Evolutionary conservation across 2,113 vertebrate species (phyloP), one percentile per base, ranked within the genome.

Genomic region (Thunnus thynnus): DNA sequence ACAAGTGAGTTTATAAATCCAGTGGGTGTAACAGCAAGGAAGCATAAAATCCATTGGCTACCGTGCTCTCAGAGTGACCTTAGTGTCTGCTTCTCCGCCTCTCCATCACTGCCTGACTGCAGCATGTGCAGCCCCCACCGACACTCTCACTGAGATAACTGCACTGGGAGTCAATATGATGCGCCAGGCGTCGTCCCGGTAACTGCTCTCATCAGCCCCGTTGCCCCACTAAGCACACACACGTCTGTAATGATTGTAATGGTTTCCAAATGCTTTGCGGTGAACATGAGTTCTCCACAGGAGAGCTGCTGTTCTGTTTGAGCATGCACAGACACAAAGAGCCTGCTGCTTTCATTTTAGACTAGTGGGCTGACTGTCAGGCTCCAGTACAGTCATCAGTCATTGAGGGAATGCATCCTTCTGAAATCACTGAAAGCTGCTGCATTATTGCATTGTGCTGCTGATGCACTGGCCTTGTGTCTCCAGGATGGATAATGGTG

Each of bases 241-340:
- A 67, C 76, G 63, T 80, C 81, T 44, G 86, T 78, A 89, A 90
- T 91, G 86, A 90, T 89, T 86, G 82, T 87, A 89, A 92, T 85
- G 77, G 76, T 57, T 82, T 87, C 67, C 84, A 79, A 87, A 86
- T 61, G 72, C 76, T 62, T 82, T 73, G 71, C 50, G n/a, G 72
- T 72, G 76, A 91, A 81, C 88, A 90, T 6, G 36, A 58, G 63
- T 63, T 73, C 83, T 62, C 82, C 16, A n/a, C 74, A 14, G 89
- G 87, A 83, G 69, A 52, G 60, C 44, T 41, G 80, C 63, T 72
- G 68, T 78, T 68, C 56, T 71, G 72, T 70, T 76, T 46, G 67
- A 73, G 51, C 57, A 16, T n/a, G 66, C 57, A 25, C 47, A 1
- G 5, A 74, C 76, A 77, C 73, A 41, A 67, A 56, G 48, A 65